Evolutionary conservation across 2,797 vertebrate genomes (phyloP).

Genomic region (Chiloscyllium punctatum): DNA sequence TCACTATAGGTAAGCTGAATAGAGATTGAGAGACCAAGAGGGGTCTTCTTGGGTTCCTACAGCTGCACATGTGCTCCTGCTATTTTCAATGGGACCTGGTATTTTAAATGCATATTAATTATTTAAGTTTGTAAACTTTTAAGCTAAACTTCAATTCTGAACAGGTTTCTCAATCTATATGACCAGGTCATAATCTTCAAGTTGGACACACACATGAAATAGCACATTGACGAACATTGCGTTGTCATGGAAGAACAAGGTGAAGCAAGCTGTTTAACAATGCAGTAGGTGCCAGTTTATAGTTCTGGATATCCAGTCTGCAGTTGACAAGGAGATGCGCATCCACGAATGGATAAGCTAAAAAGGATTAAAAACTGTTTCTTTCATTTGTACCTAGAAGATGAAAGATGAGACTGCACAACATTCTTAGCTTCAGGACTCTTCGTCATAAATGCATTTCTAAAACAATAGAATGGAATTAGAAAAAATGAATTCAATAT

Average conservation of each 20-base stretch:
- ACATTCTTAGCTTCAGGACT: conserved; percentile 71
- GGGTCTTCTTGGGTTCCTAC: background rate
- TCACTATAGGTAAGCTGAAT: background rate
- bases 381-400: conserved; percentile 60
- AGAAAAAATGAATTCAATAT: conserved; percentile 49
- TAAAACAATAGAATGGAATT: conserved; percentile 62
- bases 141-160: background rate
- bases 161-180: background rate
- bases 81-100: background rate
- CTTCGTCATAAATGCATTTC: conserved; percentile 65
- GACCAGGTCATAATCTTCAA: background rate
- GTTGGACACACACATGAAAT: background rate
- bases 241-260: conserved; percentile 21
- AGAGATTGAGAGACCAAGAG: no score
- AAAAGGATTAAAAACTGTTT: conserved; percentile 43
- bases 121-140: background rate
- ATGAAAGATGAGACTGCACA: conserved; percentile 61
- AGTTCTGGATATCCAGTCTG: conserved; percentile 29
- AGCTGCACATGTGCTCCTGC: background rate
- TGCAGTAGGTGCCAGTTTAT: background rate
- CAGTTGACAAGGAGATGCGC: conserved; percentile 30
- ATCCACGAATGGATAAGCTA: conserved; percentile 45
- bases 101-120: background rate
- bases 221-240: conserved; percentile 24
- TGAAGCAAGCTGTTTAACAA: conserved; percentile 32